Evolutionary conservation across 1,140 invertebrate genomes (phyloP), one percentile per base, ranked within the genome.

Genomic region (Microplitis demolitor): DNA sequence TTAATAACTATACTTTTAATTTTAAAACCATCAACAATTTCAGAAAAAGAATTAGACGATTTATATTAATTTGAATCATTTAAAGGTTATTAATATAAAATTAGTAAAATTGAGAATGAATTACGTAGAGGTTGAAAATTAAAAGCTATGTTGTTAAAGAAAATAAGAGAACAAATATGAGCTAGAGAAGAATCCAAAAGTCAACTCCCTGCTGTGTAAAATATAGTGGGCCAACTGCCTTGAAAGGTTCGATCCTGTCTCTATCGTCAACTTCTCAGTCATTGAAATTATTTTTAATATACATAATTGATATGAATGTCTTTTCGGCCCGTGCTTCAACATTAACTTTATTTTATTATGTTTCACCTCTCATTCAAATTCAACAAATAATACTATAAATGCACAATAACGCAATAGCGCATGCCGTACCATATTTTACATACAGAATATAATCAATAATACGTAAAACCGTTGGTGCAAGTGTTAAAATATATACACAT

Each of bases 241-340:
- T 77, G 77, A 82, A 77, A 81, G 78, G 74, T 78, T 78, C 77
- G 78, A 78, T 69, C 73, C 79, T 79, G 78, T 80, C 79, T 80
- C 76, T 77, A 77, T 76, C 71, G 50, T 77, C 54, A 58, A 72
- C 70, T 66, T 45, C 45, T 71, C 79, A 31, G 56, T 58, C 56
- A 58, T 58, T 24, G 56, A 58, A 58, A 58, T 58, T 3, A 8
- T 58, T 24, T 58, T 58, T 81, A 80, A 81, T 81, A 82, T 76
- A 81, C 79, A 85, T 87, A 86, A 87, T 87, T 87, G 85, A 87
- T 87, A 87, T 82, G 85, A 84, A 87, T 85, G 84, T 86, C 84
- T 85, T 85, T 84, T 81, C 75, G 79, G 76, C 74, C 74, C 78
- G 75, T 75, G 78, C 78, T 77, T 76, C 76, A 82, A 82, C 80